These are phyloP conservation scores for Bursaphelenchus mucronatus DNA, from an alignment of 1,140 invertebrate genomes.

Conservation along the genomic window DNA sequence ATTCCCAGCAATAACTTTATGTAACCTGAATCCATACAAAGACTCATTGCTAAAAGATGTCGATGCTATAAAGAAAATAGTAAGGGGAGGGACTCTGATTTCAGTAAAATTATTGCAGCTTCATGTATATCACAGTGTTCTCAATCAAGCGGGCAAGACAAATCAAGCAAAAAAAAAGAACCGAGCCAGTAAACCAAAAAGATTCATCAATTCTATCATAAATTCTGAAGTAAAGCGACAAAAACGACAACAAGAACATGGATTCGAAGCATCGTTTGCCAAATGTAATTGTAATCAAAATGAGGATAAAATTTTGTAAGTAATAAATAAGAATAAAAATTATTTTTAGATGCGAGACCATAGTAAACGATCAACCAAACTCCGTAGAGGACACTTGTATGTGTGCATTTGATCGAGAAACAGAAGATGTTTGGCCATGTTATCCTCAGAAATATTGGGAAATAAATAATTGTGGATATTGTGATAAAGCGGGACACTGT, in stretches of 20 bases:
- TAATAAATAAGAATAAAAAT: background rate
- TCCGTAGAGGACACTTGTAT: constrained; percentile 31
- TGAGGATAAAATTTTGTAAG: constrained; percentile 1
- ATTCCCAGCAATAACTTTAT: constrained; percentile 53
- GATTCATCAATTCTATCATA: background rate
- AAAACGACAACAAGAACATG: constrained; percentile 12
- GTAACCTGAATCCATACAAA: constrained; percentile 56
- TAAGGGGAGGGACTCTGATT: constrained; percentile 15
- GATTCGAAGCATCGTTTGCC: constrained; percentile 26
- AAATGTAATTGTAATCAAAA: constrained; percentile 30
- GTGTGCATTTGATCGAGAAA: constrained; percentile 50
- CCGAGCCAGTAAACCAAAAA: background rate
- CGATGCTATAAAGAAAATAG: constrained; percentile 43
- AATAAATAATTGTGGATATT: constrained; percentile 41
- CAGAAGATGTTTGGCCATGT: constrained; percentile 53
- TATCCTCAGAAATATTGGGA: constrained; percentile 43
- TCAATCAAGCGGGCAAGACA: constrained; percentile 40
- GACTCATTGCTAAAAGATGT: constrained; percentile 44
- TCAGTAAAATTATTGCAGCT: constrained; percentile 1
- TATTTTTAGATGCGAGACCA: constrained; percentile 4
- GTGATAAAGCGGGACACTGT: constrained; percentile 46
- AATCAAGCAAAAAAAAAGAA: constrained; percentile 11
- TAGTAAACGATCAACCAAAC: constrained; percentile 33
- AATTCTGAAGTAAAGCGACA: background rate
- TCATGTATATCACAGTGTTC: constrained; percentile 28